Evolutionary conservation across 2,113 vertebrate genomes (phyloP), one percentile per base, ranked within the genome.

Genomic region (Parotia lawesii): DNA sequence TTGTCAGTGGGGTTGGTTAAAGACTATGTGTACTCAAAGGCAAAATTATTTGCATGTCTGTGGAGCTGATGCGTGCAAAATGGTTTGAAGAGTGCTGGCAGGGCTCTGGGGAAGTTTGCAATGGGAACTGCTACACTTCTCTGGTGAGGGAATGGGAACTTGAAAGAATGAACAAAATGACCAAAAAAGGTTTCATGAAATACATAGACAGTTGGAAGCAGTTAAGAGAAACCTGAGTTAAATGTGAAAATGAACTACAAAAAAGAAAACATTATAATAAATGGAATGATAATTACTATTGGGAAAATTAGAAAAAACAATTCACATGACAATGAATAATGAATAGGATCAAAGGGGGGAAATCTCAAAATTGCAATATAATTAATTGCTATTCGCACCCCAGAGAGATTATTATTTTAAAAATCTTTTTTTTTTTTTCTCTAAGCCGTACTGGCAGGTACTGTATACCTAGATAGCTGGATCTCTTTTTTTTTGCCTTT

Each of bases 341-440:
- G 8, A 62, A 73, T 73, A 80, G 28, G 33, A 80, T 87, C 60
- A 92, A 94, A 96, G 53, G 37, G 22, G 37, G 29, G 31, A 93
- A 51, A 75, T 93, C n/a, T 89, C 60, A 87, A 82, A 77, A 89
- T 76, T 76, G 10, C 9, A 31, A 1, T 75, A 47, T 72, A 82
- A 75, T 89, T 85, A 84, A 77, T 87, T 90, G 45, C 71, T 95
- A n/a, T 78, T 94, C 90, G 22, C 11, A 31, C 60, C 10, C 60
- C 20, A 82, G 37, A 53, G 51, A 86, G 42, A 95, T 89, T 78
- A 66, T 87, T 79, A 69, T 78, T 95, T 97, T 88, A n/a, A 60
- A 88, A 33, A 37, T 20, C 45, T 15, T n/a, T 1, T 45, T 72
- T 47, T 47, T 57, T 47, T 57, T 60, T 28, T 2, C 70, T 87